Base-by-base conservation (phyloP, 1,140 invertebrate genomes). In the Lepidurus apus region DNA sequence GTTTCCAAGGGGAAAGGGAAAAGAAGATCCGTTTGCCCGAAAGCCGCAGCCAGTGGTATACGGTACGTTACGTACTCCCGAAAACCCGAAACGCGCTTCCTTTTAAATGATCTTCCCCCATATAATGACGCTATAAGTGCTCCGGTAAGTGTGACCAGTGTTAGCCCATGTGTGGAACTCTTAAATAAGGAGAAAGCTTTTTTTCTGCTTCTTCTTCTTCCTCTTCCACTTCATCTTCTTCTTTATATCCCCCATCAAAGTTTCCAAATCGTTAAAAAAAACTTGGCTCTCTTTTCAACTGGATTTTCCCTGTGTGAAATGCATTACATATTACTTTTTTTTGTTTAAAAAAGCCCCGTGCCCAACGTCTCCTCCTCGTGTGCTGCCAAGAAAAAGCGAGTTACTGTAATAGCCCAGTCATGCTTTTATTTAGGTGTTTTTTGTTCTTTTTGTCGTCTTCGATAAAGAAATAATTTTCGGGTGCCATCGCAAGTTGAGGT, bases 121-220 rank as follows among this genome's bases (percentile, higher is more conserved):
- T n/a, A n/a, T n/a, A 65, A 65, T 65, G 21, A 65, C 21, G 13
- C 13, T 17, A 65, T 65, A 65, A 65, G 53, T 65, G 53, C 21
- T 65, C 53, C 21, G 17, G 17, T n/a, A 65, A 65, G 53, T 65
- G 53, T 65, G 53, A 65, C 53, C 53, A 65, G 53, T 21, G 53
- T 65, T 65, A 65, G 53, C 21, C 53, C 53, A 65, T 65, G 53
- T 65, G 53, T 65, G 13, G 53, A 65, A 65, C 53, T 13, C 17
- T 1, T 65, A 34, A 34, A 34, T 3, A 34, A 65, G 21, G 53
- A 65, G 53, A 65, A 65, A 65, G 53, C 21, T 65, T 21, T 65
- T 65, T 65, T 21, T n/a, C 3, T n/a, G 53, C 6, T n/a, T 65
- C 9, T n/a, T 65, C 4, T 34, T 34, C 34, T 34, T 34, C 34